Conservation (phyloP, 2,888 invertebrate genomes). For the Steinernema scapterisci region DNA sequence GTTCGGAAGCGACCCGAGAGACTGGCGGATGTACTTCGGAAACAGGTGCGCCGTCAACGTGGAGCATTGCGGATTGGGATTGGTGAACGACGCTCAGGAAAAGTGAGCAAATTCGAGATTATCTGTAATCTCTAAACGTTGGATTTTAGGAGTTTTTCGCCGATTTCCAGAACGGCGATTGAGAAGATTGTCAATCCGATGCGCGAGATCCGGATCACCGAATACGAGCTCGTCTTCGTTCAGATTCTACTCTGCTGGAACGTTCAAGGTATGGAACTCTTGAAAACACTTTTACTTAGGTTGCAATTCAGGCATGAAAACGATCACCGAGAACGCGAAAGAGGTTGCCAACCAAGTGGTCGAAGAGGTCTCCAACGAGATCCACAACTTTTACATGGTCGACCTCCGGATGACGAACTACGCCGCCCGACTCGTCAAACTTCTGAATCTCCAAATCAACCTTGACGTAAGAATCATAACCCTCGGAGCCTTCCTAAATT, state of each 20-base stretch:
- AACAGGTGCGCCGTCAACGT: not conserved
- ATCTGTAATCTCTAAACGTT: not conserved
- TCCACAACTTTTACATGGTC: constrained; percentile 35
- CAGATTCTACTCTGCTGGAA: constrained; percentile 14
- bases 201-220: not conserved
- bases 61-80: not conserved
- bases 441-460: constrained; percentile 14
- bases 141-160: not conserved
- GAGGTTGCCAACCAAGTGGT: constrained; percentile 33
- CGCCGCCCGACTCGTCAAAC: constrained; percentile 30
- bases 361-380: constrained; percentile 34
- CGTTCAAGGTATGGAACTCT: not conserved
- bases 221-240: constrained; percentile 15
- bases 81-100: too few relatives aligned
- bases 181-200: constrained; percentile 6
- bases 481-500: not conserved
- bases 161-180: not conserved
- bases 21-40: not conserved
- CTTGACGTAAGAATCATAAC: not conserved
- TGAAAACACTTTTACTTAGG: not conserved
- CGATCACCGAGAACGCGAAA: constrained; percentile 18
- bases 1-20: not conserved
- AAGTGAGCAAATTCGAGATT: not conserved
- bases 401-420: constrained; percentile 34
- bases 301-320: constrained; percentile 10